Evolutionary conservation across 2,797 vertebrate genomes (phyloP).

Genomic region (Heteromormyrus szaboi): DNA sequence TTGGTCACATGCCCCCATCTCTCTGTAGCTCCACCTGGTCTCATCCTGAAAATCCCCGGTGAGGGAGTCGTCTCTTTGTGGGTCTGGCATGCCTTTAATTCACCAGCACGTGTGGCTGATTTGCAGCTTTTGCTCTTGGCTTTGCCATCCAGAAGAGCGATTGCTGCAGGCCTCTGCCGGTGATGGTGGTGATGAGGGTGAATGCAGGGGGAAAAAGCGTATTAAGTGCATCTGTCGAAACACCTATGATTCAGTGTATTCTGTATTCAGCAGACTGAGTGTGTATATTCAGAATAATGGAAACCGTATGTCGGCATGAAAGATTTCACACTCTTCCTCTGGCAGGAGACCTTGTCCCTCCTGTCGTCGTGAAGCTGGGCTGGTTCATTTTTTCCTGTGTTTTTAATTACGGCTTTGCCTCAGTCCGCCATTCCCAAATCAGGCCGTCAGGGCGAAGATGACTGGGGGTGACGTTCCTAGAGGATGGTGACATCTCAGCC

Average conservation of each 20-base stretch:
- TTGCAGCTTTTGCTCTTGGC: neutral
- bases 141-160: neutral
- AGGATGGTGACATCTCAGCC: neutral
- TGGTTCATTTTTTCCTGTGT: neutral
- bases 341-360: neutral
- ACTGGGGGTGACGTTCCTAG: neutral
- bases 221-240: neutral
- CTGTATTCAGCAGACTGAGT: neutral
- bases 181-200: neutral
- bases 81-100: neutral
- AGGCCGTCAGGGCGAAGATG: neutral
- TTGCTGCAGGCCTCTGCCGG: neutral
- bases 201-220: neutral
- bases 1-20: neutral
- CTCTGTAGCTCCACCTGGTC: neutral
- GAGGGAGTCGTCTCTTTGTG: neutral
- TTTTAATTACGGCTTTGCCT: neutral
- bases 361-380: constrained; percentile 13
- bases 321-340: neutral
- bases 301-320: neutral
- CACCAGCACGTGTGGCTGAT: neutral
- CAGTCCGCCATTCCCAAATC: constrained; percentile 4
- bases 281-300: neutral
- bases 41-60: neutral
- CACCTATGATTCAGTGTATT: neutral